These are phyloP conservation scores for Hirtodrosophila confusa DNA, from an alignment of 2,888 invertebrate species.

Conservation along the genomic window DNA sequence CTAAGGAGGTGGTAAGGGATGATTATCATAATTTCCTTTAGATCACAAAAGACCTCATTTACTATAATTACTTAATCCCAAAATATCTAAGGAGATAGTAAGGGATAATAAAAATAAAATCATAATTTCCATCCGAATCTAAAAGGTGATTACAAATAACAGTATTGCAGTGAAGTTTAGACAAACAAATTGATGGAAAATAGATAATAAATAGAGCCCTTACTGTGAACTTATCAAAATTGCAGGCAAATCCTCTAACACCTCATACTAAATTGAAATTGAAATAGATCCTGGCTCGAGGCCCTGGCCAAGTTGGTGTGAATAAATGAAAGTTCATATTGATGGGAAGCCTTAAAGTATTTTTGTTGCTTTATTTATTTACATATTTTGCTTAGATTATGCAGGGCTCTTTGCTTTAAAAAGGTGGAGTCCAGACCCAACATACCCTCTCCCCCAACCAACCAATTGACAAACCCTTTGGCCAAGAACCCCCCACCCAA, in stretches of 20 bases:
- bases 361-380: conserved; percentile 21
- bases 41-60: too few relatives aligned
- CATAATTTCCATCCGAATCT: too few relatives aligned
- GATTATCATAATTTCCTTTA: too few relatives aligned
- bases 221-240: too few relatives aligned
- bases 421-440: conserved; percentile 1
- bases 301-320: not conserved
- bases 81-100: too few relatives aligned
- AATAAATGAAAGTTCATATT: not conserved
- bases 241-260: not conserved
- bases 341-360: conserved; percentile 30
- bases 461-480: conserved; percentile 40
- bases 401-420: conserved; percentile 40
- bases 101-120: too few relatives aligned
- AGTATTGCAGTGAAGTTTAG: too few relatives aligned
- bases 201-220: too few relatives aligned
- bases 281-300: not conserved
- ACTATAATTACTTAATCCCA: too few relatives aligned
- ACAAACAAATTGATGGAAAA: too few relatives aligned
- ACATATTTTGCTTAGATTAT: conserved; percentile 45
- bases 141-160: too few relatives aligned
- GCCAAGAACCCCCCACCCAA: conserved; percentile 7
- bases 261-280: not conserved
- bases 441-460: conserved; percentile 13
- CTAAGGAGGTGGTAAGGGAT: too few relatives aligned